Base-by-base conservation (phyloP, 2,797 vertebrate species). In the Pterois miles region DNA sequence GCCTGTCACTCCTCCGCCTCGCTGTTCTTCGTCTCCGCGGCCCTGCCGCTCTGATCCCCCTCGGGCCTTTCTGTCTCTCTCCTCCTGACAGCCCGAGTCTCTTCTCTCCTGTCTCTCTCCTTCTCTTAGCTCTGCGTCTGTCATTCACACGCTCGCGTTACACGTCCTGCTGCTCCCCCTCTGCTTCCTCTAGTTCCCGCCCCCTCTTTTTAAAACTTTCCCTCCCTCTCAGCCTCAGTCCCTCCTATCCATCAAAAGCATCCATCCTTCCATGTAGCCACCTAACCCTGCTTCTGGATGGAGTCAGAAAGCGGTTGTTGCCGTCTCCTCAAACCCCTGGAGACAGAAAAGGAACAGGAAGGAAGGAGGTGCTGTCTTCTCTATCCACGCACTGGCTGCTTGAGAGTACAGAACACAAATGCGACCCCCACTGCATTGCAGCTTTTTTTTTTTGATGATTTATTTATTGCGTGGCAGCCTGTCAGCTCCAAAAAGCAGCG, bases 381-480 rank as follows among this genome's bases (percentile, higher is more conserved):
- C 84, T 81, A 83, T 87, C 83, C 86, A 85, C 81, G 64, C 78
- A 73, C 80, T 74, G 79, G 88, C 91, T 86, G 90, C 87, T 85
- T 86, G 83, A 84, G 82, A 91, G 82, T 71, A 88, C 83, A 83
- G 81, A 90, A 87, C 71, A 82, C 68, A 36, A 88, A 84, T 27
- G 82, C 82, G 86, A 92, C 91, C 91, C 92, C 90, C 87, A 91
- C 93, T 91, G 92, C 93, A 94, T 88, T 94, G 93, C 93, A 94
- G 93, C 84, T 83, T 87, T 90, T 81, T 87, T 90, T 81, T 90
- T 91, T 82, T 84, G 88, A 94, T 93, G 89, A 94, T 93, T 94
- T 94, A 93, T 94, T 94, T 94, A 94, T 94, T 92, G 88, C 89
- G 77, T 90, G 92, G 89, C 91, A 91, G 92, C 83, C 86, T 90